Base-by-base conservation (phyloP, 2,888 invertebrate species). In the Miltochrista miniata region DNA sequence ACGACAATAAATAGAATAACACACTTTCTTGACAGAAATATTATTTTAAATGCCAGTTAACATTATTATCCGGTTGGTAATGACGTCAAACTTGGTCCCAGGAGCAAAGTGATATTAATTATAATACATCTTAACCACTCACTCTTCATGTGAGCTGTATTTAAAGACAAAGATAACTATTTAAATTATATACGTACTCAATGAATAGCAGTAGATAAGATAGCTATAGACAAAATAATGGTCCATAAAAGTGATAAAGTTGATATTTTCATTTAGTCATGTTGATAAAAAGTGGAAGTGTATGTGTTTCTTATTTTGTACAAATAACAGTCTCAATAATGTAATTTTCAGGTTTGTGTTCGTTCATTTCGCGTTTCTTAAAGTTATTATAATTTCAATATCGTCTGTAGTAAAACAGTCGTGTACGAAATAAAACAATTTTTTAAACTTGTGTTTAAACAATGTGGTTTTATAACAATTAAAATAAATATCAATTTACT, bases 131-230 rank as follows among this genome's bases (percentile, higher is more conserved):
- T 30, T 12, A 36, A 36, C 12, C 45, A 45, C 29, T 29, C 36
- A n/a, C 36, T 37, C 24, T 45, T 45, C 30, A 11, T 29, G 30
- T 45, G 45, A 30, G 14, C 8, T 36, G 33, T 33, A 29, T 29
- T 30, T 30, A 31, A 24, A 29, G 13, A 37, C 24, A 45, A 38
- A 45, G 45, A 45, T 45, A 45, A 38, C 33, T 38, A 30, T 37
- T 37, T 37, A 30, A 45, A 45, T 36, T n/a, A 45, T 45, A 37
- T 37, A 37, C 45, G 29, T 37, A 38, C 38, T 45, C 38, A 36
- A 45, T 45, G 38, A 38, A 45, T 45, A 38, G 31, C 38, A 31
- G 15, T n/a, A 46, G 46, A 46, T 46, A 46, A 46, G 46, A 46
- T 46, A 46, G 11, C 8, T 11, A 31, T 24, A 24, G 18, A 45